Evolutionary conservation across 2,797 vertebrate species (phyloP).

Genomic region (Paedocypris micromegethes): DNA sequence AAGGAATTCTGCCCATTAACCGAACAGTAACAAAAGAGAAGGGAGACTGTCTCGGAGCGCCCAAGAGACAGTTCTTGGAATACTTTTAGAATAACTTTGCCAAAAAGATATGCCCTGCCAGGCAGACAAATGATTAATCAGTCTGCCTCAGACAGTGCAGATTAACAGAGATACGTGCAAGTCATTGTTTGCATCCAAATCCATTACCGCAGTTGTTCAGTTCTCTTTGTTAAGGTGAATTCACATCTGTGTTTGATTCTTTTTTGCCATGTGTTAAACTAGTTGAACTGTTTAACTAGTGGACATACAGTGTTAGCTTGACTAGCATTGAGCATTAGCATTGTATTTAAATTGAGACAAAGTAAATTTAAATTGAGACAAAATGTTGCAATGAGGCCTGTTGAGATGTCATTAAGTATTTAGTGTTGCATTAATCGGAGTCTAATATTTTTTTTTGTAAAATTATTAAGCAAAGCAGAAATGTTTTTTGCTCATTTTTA

Average conservation of each 20-base stretch:
- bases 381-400: too few species aligned
- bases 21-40: conserved; percentile 47
- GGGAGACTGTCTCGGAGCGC: conserved; percentile 35
- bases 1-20: conserved; percentile 45
- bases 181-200: conserved; percentile 30
- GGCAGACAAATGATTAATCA: conserved; percentile 50
- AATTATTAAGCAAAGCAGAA: background rate
- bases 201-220: conserved; percentile 16
- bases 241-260: conserved; percentile 7
- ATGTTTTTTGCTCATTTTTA: conserved; percentile 29
- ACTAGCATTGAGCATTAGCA: too few species aligned
- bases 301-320: conserved; percentile 2
- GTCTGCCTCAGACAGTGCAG: conserved; percentile 44
- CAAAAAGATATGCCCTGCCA: conserved; percentile 49
- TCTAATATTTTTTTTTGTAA: too few species aligned
- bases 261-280: conserved; percentile 29
- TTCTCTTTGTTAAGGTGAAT: conserved; percentile 16
- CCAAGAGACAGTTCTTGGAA: conserved; percentile 48
- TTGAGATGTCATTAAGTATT: too few species aligned
- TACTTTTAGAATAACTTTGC: conserved; percentile 44
- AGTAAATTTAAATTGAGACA: too few species aligned
- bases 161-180: conserved; percentile 44
- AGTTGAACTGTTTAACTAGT: conserved; percentile 26
- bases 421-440: too few species aligned
- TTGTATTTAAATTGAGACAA: too few species aligned